phyloP scores from a whole-genome alignment of 2,797 vertebrate species.

The Cynopterus sphinx region DNA sequence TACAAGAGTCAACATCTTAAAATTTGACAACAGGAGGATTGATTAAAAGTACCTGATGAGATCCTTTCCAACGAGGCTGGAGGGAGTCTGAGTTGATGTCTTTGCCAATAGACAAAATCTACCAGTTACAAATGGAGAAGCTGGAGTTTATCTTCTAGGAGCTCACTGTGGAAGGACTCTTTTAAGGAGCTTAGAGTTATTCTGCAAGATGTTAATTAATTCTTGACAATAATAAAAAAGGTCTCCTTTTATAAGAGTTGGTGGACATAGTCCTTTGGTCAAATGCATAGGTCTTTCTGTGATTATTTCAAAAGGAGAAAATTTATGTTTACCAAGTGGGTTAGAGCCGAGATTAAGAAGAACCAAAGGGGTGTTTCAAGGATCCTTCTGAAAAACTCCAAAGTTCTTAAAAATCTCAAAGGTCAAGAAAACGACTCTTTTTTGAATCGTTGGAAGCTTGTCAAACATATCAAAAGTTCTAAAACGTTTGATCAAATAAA shows the following conservation, averaged over 20 bases:
- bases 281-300: background rate
- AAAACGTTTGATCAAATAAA: no score
- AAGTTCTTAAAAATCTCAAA: no score
- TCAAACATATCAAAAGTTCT: no score
- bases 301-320: background rate
- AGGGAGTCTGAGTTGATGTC: no score
- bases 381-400: no score
- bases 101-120: background rate
- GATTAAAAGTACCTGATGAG: no score
- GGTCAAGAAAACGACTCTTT: no score
- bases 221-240: background rate
- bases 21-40: no score
- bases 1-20: no score
- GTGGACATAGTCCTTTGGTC: background rate
- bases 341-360: background rate
- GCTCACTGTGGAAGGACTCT: background rate
- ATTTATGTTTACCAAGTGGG: background rate
- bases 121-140: background rate
- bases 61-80: no score
- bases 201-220: background rate
- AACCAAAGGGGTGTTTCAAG: no score
- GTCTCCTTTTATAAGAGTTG: background rate
- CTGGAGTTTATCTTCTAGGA: background rate
- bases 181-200: background rate
- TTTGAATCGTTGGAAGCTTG: no score